Conservation (phyloP, 1,140 invertebrate species). For the Coelopa frigida region DNA sequence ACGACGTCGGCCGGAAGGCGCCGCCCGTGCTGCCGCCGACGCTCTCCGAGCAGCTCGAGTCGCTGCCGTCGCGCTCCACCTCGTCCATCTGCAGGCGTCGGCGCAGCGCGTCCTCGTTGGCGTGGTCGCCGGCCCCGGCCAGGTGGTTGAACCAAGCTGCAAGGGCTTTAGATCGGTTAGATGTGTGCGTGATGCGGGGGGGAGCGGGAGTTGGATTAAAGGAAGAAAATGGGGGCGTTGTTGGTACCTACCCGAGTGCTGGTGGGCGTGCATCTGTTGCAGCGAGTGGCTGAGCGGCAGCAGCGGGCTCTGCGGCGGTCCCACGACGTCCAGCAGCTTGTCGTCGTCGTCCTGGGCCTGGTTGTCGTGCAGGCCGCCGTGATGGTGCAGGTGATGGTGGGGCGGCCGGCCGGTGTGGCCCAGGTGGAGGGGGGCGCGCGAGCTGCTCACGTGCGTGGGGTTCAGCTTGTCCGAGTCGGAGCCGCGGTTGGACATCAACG, state of each 20-base stretch:
- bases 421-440: constrained; percentile 45
- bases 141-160: constrained; percentile 52
- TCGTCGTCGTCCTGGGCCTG: constrained; percentile 74
- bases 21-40: constrained; percentile 50
- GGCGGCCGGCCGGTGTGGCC: constrained; percentile 40
- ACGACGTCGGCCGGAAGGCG: constrained; percentile 52
- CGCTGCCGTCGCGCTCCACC: constrained; percentile 54
- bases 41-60: constrained; percentile 59
- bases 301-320: constrained; percentile 67
- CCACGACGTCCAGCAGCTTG: constrained; percentile 80
- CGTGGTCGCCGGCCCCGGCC: constrained; percentile 46
- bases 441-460: constrained; percentile 44
- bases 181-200: constrained; percentile 10
- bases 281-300: constrained; percentile 49
- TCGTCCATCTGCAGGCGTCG: constrained; percentile 53
- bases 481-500: constrained; percentile 66
- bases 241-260: constrained; percentile 39
- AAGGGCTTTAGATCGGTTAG: constrained; percentile 28
- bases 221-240: constrained; percentile 2
- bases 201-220: no score
- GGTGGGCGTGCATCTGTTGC: constrained; percentile 43
- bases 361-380: constrained; percentile 42
- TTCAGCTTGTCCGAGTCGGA: constrained; percentile 48
- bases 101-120: constrained; percentile 47
- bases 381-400: constrained; percentile 41